phyloP scores from a whole-genome alignment of 2,797 vertebrate species.

The Lemur catta region DNA sequence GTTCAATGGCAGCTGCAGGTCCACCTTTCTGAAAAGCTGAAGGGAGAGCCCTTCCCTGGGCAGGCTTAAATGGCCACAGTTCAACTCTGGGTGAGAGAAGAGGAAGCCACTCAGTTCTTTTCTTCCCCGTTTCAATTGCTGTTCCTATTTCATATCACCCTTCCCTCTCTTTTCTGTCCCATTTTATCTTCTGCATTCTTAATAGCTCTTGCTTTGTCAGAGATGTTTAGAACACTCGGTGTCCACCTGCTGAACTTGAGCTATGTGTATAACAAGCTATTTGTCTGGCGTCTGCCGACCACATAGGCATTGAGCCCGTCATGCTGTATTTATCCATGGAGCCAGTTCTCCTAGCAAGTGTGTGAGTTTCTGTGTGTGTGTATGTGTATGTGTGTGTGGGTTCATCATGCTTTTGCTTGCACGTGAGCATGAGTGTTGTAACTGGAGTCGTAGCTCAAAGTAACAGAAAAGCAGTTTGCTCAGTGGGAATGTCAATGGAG shows the following conservation, averaged over 20 bases:
- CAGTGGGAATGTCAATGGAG: not conserved
- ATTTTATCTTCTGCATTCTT: not conserved
- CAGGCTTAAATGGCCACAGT: not conserved
- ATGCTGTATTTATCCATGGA: not conserved
- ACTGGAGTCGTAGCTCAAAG: not conserved
- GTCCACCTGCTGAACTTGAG: not conserved
- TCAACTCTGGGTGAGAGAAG: not conserved
- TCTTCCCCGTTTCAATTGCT: not conserved
- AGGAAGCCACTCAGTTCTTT: not conserved
- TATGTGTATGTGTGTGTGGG: not conserved
- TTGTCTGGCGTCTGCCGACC: not conserved
- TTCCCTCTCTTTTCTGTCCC: not conserved
- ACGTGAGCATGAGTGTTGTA: not conserved
- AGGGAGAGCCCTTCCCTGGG: not conserved
- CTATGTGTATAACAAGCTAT: not conserved
- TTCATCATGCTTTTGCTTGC: not conserved
- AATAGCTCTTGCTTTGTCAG: not conserved
- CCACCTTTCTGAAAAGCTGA: not conserved
- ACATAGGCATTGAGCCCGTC: not conserved
- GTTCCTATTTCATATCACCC: not conserved
- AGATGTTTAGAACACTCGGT: not conserved
- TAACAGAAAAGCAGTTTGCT: slow-evolving; percentile 61
- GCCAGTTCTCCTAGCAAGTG: not conserved
- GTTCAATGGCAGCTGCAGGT: rapidly evolving
- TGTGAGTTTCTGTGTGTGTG: not conserved